These are phyloP conservation scores for Drosophila aff. DNA, from an alignment of 1,140 invertebrate genomes.

Conservation along the genomic window DNA sequence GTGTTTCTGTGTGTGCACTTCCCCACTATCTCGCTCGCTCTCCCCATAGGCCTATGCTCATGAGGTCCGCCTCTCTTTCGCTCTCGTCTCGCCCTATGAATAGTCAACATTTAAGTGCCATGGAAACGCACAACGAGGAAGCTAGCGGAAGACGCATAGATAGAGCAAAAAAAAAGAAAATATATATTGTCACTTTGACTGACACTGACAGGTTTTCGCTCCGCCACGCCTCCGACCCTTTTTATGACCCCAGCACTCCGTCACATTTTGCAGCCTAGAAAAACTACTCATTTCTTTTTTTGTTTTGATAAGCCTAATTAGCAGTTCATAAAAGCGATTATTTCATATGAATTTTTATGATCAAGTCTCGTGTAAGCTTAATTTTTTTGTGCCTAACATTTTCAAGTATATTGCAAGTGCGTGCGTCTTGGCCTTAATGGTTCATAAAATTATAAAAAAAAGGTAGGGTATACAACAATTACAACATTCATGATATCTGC, in stretches of 20 bases:
- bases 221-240: slow-evolving; percentile 12
- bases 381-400: slow-evolving; percentile 2
- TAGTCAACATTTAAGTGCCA: slow-evolving; percentile 35
- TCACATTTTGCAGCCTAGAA: slow-evolving; percentile 16
- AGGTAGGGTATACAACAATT: not conserved
- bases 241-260: not conserved
- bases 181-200: slow-evolving; percentile 36
- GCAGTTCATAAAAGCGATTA: slow-evolving; percentile 52
- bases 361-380: slow-evolving; percentile 33
- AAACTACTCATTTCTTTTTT: not conserved
- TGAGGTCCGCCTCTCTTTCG: slow-evolving; percentile 2
- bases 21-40: slow-evolving; percentile 17
- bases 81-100: slow-evolving; percentile 18
- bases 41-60: slow-evolving; percentile 29
- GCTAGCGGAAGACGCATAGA: slow-evolving; percentile 9
- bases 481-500: not conserved
- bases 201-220: slow-evolving; percentile 41
- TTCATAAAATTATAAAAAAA: slow-evolving; percentile 20
- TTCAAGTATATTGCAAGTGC: slow-evolving; percentile 26
- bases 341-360: slow-evolving; percentile 50
- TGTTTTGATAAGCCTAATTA: slow-evolving; percentile 48
- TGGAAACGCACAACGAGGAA: slow-evolving; percentile 30
- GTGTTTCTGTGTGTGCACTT: slow-evolving; percentile 4
- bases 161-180: not conserved
- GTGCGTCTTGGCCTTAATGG: slow-evolving; percentile 28